phyloP scores from a whole-genome alignment of 1,140 invertebrate genomes.

The Cyclina sinensis region DNA sequence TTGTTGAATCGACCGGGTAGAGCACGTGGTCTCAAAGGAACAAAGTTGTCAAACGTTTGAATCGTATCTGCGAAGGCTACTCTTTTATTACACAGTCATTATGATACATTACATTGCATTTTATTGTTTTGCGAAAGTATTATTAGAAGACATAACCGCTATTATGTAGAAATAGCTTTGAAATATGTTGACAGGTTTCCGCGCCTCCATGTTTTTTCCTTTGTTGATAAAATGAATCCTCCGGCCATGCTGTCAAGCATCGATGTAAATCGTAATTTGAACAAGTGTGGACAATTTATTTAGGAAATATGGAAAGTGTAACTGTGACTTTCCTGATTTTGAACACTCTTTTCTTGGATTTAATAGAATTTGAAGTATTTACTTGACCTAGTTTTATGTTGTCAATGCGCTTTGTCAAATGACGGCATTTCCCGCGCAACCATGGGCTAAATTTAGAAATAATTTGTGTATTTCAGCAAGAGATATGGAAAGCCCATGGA shows the following conservation, averaged over 20 bases:
- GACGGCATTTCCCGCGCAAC: constrained; percentile 63
- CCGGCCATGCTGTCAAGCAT: background rate
- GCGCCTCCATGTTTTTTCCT: constrained; percentile 61
- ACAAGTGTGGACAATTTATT: too few relatives aligned
- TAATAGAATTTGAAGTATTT: too few relatives aligned
- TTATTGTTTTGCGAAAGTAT: background rate
- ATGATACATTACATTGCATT: background rate
- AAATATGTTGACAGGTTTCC: constrained; percentile 67
- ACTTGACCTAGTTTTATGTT: constrained; percentile 57
- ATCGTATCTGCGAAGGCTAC: background rate
- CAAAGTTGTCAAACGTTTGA: constrained; percentile 12
- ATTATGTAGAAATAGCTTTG: background rate
- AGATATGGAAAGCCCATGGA: constrained; percentile 66
- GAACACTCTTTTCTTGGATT: too few relatives aligned
- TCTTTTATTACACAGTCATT: background rate
- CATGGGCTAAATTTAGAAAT: constrained; percentile 40
- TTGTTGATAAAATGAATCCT: constrained; percentile 51
- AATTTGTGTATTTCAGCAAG: constrained; percentile 68
- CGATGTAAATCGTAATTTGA: too few relatives aligned
- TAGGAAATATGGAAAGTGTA: too few relatives aligned
- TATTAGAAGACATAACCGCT: background rate
- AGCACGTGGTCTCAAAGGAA: constrained; percentile 60
- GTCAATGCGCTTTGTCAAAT: constrained; percentile 52
- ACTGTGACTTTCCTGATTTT: too few relatives aligned
- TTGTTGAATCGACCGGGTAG: constrained; percentile 50